phyloP scores from a whole-genome alignment of 2,113 vertebrate species.

The Grantiella picta region DNA sequence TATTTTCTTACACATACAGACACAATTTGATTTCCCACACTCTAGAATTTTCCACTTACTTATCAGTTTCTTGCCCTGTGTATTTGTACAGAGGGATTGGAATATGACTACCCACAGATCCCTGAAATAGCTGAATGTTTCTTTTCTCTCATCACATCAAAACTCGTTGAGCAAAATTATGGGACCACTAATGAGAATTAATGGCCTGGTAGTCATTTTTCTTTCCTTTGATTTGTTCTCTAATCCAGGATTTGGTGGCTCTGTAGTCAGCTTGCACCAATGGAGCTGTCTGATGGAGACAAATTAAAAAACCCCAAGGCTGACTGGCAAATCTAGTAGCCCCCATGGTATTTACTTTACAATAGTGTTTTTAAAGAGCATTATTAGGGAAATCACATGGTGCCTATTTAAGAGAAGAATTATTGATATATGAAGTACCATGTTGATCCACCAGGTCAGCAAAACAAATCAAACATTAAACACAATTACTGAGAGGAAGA shows the following conservation, averaged over 20 bases:
- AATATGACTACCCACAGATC: not conserved
- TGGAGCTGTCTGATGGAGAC: not conserved
- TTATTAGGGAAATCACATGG: not conserved
- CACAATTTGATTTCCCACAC: not conserved
- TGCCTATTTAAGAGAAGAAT: not conserved
- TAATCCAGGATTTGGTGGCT: not conserved
- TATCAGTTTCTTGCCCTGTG: not conserved
- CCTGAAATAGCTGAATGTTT: not conserved
- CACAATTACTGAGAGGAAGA: not conserved
- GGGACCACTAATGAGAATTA: not conserved
- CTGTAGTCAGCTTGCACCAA: not conserved
- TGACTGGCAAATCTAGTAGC: not conserved
- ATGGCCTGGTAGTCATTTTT: not conserved
- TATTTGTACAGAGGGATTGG: not conserved
- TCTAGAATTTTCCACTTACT: not conserved
- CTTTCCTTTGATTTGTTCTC: not conserved
- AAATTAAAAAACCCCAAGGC: not conserved
- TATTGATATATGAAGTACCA: not conserved
- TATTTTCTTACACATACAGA: not conserved
- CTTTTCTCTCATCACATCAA: not conserved
- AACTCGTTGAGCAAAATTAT: not conserved
- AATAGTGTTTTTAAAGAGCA: not conserved
- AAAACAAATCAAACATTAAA: not conserved
- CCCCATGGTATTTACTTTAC: not conserved
- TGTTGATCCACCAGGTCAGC: not conserved